Evolutionary conservation across 2,797 vertebrate species (phyloP), one percentile per base, ranked within the genome.

Genomic region (Clangula hyemalis): DNA sequence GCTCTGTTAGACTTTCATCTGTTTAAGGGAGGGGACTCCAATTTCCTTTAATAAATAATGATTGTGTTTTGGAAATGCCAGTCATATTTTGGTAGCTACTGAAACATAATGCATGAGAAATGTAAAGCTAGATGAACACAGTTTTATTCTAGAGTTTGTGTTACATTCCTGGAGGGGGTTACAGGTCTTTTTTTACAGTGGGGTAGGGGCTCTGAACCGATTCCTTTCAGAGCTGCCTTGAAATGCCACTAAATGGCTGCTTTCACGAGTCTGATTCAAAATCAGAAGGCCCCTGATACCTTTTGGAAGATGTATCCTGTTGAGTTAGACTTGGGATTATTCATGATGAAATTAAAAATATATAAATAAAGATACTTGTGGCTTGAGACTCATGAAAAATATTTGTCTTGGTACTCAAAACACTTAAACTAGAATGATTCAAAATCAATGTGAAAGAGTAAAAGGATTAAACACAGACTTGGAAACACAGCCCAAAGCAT

Each of bases 371-470:
- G 90, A 90, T 89, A 83, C 65, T 95, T 97, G 95, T 89, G 95
- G 94, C 72, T 94, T 95, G 85, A 94, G 73, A 90, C 90, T 90
- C 85, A 81, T 81, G 89, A 94, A 93, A 97, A 97, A 95, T 97
- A 96, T 94, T 97, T 95, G 75, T 92, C 78, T 93, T 95, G 85
- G 93, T 97, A 71, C 78, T 96, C 87, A 47, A 69, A 95, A 85
- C 72, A 80, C 81, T 95, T 89, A 89, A 93, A 85, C 89, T 89
- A 85, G 76, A 95, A 89, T 95, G 92, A 95, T 91, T 95, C 87
- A 94, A 96, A 96, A 94, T 96, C 93, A 96, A 56, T 89, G 92
- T 95, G 90, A 88, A 94, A 95, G 88, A 89, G 90, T 92, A 64
- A 93, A 87, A 94, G 84, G 85, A 95, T 94, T 94, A 95, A 96